A percentile compares a stretch with the other conserved stretches of the same genome.
These are phyloP conservation scores for Rhinopithecus roxellana DNA, from an alignment of 2,113 vertebrate genomes.

Conservation along the genomic window DNA sequence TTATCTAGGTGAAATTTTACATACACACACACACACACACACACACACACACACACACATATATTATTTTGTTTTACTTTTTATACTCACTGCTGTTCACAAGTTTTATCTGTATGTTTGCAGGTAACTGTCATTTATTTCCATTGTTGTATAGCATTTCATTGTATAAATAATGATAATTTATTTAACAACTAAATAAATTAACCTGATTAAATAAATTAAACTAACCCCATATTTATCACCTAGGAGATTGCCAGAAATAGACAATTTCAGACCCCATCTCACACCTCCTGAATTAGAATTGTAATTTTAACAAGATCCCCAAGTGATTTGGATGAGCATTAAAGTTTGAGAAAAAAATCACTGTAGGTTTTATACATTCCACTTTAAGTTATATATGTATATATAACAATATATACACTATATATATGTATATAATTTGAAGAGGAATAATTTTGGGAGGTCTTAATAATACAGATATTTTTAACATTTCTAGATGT, in stretches of 20 bases:
- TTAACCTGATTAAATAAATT: too few relatives aligned
- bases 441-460: slow-evolving; percentile 25
- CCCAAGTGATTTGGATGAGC: neutral
- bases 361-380: neutral
- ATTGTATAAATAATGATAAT: neutral
- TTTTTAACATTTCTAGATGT: neutral
- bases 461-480: neutral
- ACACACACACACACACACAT: too few relatives aligned
- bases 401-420: neutral
- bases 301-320: slow-evolving; percentile 29
- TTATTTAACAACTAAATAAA: neutral
- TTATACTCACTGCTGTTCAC: neutral
- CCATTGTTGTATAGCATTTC: neutral
- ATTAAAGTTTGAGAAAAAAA: slow-evolving; percentile 21
- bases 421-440: neutral
- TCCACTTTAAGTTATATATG: neutral
- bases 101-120: neutral
- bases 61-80: neutral
- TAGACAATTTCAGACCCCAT: neutral
- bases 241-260: neutral
- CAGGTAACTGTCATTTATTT: neutral
- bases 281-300: neutral
- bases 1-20: neutral
- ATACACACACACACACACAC: too few relatives aligned
- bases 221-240: neutral